Percentiles rank a stretch among this genome's conserved stretches.
phyloP scores from a whole-genome alignment of 1,140 invertebrate genomes.

The Berghia stephanieae region DNA sequence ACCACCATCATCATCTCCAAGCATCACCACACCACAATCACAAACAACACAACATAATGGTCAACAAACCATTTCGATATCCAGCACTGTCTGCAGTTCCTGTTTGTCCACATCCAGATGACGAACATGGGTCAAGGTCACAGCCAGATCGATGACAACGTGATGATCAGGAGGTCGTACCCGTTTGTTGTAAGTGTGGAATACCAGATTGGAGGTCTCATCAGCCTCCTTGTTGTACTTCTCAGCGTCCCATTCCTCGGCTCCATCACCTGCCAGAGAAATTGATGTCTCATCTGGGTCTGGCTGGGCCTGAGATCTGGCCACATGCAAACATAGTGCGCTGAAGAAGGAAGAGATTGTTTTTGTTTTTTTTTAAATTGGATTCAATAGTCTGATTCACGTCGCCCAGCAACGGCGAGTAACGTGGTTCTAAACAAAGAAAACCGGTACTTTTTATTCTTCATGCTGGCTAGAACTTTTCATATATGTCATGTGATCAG shows the following conservation, averaged over 20 bases:
- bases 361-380: too few species aligned
- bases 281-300: too few species aligned
- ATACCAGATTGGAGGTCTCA: conserved; percentile 41
- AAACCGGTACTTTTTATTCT: too few species aligned
- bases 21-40: background rate
- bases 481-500: too few species aligned
- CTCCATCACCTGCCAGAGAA: too few species aligned
- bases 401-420: too few species aligned
- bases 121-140: conserved; percentile 35
- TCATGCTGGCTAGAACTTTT: too few species aligned
- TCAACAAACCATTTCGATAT: conserved; percentile 39
- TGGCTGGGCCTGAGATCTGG: too few species aligned
- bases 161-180: conserved; percentile 39
- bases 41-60: background rate
- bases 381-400: too few species aligned
- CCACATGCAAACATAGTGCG: too few species aligned
- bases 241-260: conserved; percentile 29
- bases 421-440: too few species aligned
- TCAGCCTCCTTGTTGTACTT: conserved; percentile 39
- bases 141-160: conserved; percentile 31
- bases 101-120: conserved; percentile 34
- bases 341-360: too few species aligned
- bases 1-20: background rate
- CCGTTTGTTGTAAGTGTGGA: conserved; percentile 42
- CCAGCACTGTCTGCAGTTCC: conserved; percentile 34